phyloP scores from a whole-genome alignment of 92 coral and sea anemone genomes.

The Phymanthus crucifer region DNA sequence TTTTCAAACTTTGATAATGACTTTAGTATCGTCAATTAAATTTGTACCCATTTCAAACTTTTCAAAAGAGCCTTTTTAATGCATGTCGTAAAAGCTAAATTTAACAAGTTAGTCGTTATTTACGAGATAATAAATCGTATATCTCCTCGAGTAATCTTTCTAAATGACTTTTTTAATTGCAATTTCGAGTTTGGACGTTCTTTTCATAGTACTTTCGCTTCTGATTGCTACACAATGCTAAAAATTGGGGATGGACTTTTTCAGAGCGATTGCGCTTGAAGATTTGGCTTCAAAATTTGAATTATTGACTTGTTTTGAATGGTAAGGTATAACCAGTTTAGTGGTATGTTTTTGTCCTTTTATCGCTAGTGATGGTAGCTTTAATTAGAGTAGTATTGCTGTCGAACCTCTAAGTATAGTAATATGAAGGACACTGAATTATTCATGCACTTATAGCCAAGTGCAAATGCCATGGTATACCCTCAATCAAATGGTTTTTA shows the following conservation, averaged over 20 bases:
- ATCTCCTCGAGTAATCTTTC: conserved; percentile 14
- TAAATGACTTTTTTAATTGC: conserved; percentile 24
- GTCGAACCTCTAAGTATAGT: not conserved
- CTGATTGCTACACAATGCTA: not conserved
- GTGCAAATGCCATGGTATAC: not conserved
- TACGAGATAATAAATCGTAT: conserved; percentile 23
- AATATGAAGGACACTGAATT: not conserved
- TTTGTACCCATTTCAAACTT: not conserved
- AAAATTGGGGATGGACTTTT: not conserved
- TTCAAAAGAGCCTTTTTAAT: not conserved
- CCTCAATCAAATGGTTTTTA: not conserved
- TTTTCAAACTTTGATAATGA: not conserved
- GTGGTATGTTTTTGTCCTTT: not conserved
- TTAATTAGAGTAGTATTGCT: not conserved
- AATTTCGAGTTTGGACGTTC: not conserved
- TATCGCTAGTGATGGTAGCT: not conserved
- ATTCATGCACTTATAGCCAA: not conserved
- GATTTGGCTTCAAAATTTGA: not conserved
- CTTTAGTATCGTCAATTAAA: not conserved
- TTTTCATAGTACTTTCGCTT: not conserved
- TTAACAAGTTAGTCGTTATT: conserved; percentile 7
- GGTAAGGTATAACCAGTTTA: not conserved
- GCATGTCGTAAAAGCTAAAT: not conserved
- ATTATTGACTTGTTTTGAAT: not conserved
- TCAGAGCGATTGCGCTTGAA: not conserved